phyloP scores from a whole-genome alignment of 2,113 vertebrate species.

The Colaptes auratus region DNA sequence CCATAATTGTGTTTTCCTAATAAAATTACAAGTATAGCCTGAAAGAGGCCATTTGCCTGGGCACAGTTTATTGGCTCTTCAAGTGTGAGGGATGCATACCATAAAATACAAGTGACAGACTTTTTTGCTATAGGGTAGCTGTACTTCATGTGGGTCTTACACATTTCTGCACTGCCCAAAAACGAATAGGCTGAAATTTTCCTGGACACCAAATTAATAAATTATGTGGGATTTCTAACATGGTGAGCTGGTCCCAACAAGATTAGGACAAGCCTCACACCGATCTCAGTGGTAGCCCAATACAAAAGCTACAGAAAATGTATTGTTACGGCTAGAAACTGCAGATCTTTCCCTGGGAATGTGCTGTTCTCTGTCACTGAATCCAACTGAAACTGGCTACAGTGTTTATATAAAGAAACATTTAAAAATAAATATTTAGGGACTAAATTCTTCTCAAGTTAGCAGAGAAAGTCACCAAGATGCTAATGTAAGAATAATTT shows the following conservation, averaged over 20 bases:
- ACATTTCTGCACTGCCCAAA: neutral
- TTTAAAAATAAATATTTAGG: neutral
- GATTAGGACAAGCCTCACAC: neutral
- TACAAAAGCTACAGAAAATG: neutral
- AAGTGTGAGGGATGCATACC: neutral
- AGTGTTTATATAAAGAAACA: neutral
- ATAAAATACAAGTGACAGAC: neutral
- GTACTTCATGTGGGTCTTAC: neutral
- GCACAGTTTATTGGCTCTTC: neutral
- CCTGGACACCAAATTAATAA: neutral
- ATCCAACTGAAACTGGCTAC: neutral
- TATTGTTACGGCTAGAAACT: neutral
- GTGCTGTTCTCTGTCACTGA: neutral
- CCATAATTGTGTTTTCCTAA: constrained; percentile 9
- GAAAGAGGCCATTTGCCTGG: constrained; percentile 8
- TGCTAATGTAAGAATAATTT: neutral
- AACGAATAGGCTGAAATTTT: neutral
- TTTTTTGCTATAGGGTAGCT: neutral
- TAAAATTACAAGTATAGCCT: neutral
- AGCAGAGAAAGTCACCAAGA: neutral
- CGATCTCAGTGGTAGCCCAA: neutral
- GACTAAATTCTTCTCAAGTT: neutral
- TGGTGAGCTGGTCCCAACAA: neutral
- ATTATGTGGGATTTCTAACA: neutral
- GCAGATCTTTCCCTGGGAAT: neutral